Base-by-base conservation (phyloP, 1,140 invertebrate genomes). In the Drosophila pseudoananassae region DNA sequence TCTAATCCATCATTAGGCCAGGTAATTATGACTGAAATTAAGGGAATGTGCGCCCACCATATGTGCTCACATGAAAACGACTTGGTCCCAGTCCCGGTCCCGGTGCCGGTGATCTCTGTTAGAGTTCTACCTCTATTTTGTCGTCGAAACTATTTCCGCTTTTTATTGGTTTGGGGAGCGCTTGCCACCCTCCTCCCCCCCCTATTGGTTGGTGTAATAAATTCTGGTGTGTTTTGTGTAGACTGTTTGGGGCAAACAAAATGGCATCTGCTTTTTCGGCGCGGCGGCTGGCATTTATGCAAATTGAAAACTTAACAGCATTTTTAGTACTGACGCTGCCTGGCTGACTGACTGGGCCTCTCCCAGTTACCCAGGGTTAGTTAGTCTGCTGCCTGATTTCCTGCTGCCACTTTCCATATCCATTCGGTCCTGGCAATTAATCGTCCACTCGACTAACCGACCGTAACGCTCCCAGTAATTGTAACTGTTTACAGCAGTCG, bases 271-370 rank as follows among this genome's bases (percentile, higher is more conserved):
- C 60, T 68, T 68, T 76, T 75, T 43, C 47, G 29, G 31, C 51
- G 29, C 25, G 27, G 38, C 8, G 46, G 17, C 60, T 52, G 29
- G 51, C 73, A 60, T 76, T 76, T 76, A 76, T 76, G 72, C 72
- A 68, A 76, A 76, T 76, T 76, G 72, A 76, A 76, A 76, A 76
- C 73, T 76, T 76, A 68, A 76, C 72, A 76, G 73, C 73, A 76
- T 76, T 76, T 76, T 76, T 76, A 76, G 73, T 76, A 61, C 63
- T 36, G 33, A 36, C 12, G 4, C 3, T 8, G 7, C 8, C 29
- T 31, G 29, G 1, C n/a, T 20, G 20, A 20, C 20, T 20, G 20
- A 3, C 20, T 20, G 3, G 27, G 27, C 27, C 8, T 29, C 27
- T 8, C 40, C 40, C 58, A 36, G 50, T 5, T 3, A 4, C 14